phyloP scores from a whole-genome alignment of 1,140 invertebrate species.

The Hyles euphorbiae region DNA sequence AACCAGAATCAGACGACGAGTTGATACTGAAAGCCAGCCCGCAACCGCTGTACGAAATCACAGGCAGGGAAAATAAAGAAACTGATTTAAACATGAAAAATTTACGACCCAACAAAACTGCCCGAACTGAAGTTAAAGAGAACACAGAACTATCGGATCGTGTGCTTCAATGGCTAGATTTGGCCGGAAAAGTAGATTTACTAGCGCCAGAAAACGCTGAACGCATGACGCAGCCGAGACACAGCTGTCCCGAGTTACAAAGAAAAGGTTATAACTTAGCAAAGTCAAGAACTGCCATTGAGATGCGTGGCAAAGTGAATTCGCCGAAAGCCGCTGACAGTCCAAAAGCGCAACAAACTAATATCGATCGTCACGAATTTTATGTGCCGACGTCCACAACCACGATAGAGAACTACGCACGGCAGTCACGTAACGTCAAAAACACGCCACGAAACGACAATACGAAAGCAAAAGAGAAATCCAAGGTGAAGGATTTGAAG shows the following conservation, averaged over 20 bases:
- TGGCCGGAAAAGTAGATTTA: constrained; percentile 69
- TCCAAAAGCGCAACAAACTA: constrained; percentile 35
- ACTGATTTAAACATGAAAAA: constrained; percentile 43
- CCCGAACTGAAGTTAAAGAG: constrained; percentile 44
- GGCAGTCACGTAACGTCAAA: constrained; percentile 62
- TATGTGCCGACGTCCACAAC: constrained; percentile 57
- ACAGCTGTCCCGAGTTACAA: constrained; percentile 65
- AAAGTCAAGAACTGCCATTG: constrained; percentile 53
- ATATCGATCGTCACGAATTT: constrained; percentile 63
- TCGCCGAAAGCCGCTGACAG: constrained; percentile 34
- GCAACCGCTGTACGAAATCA: constrained; percentile 35
- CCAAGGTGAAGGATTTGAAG: constrained; percentile 46
- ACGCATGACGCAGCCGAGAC: constrained; percentile 54
- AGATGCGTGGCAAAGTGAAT: constrained; percentile 37
- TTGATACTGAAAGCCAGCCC: constrained; percentile 39
- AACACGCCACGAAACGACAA: constrained; percentile 52
- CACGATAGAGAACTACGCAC: constrained; percentile 68
- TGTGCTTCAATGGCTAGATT: constrained; percentile 78
- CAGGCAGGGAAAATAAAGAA: constrained; percentile 19
- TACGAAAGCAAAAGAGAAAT: constrained; percentile 45
- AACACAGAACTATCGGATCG: constrained; percentile 74
- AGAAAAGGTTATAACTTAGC: constrained; percentile 37
- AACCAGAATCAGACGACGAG: constrained; percentile 42
- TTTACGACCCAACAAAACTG: constrained; percentile 51
- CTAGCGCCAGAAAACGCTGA: constrained; percentile 46